phyloP scores from a whole-genome alignment of 2,888 invertebrate species.

The Drosophila kanekoi region DNA sequence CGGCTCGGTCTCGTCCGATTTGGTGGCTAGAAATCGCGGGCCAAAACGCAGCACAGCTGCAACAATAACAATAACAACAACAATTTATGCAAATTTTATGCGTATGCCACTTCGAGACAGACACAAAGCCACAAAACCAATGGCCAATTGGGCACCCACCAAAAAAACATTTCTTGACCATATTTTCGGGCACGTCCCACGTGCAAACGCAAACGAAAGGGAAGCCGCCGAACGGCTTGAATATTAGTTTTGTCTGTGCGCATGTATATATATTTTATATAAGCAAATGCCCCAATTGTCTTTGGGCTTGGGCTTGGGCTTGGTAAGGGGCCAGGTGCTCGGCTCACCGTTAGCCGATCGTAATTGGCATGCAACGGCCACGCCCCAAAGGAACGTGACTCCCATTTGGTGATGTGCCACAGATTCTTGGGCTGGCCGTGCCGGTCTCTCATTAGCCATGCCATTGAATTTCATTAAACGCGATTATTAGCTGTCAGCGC shows the following conservation, averaged over 20 bases:
- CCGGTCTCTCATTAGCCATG: conserved; percentile 32
- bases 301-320: conserved; percentile 22
- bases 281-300: conserved; percentile 76
- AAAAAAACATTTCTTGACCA: conserved; percentile 69
- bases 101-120: conserved; percentile 49
- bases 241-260: conserved; percentile 60
- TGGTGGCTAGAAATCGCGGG: conserved; percentile 74
- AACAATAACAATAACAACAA: conserved; percentile 44
- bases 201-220: conserved; percentile 82
- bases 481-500: conserved; percentile 50
- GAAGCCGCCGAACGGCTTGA: conserved; percentile 70
- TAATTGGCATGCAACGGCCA: conserved; percentile 74
- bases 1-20: conserved; percentile 62
- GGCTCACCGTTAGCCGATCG: conserved; percentile 62
- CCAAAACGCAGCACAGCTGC: conserved; percentile 52
- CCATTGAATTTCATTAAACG: conserved; percentile 61
- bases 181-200: conserved; percentile 73
- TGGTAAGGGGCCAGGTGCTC: neutral
- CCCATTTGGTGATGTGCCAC: conserved; percentile 60
- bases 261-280: conserved; percentile 69
- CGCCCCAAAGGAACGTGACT: conserved; percentile 62
- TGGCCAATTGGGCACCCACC: conserved; percentile 35
- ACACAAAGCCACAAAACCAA: conserved; percentile 4
- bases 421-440: conserved; percentile 53
- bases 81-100: conserved; percentile 78